These are phyloP conservation scores for Nannoperca obscura DNA, from an alignment of 2,797 vertebrate genomes.

Conservation along the genomic window DNA sequence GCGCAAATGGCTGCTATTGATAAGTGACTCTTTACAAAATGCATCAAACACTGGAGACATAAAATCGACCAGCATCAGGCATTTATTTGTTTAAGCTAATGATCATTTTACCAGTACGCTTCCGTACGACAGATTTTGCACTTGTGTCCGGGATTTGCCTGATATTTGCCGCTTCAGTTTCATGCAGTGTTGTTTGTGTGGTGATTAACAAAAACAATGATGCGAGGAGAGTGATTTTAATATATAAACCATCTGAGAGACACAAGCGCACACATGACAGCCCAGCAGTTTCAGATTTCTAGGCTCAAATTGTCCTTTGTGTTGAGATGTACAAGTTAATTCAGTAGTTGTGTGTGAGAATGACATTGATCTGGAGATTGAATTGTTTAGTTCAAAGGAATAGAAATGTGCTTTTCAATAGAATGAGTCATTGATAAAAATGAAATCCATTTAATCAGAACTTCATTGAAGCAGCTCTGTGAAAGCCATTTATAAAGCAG, in stretches of 20 bases:
- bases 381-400: constrained; percentile 49
- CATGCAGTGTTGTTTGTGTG: constrained; percentile 14
- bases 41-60: constrained; percentile 28
- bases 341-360: constrained; percentile 26
- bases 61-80: constrained; percentile 17
- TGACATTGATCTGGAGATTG: constrained; percentile 46
- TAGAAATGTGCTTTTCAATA: constrained; percentile 45
- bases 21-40: constrained; percentile 30
- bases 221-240: constrained; percentile 17
- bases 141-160: neutral
- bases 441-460: constrained; percentile 50
- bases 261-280: constrained; percentile 5
- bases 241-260: constrained; percentile 29
- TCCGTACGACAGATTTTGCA: constrained; percentile 3
- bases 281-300: constrained; percentile 1
- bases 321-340: constrained; percentile 25
- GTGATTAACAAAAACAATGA: constrained; percentile 5
- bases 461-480: constrained; percentile 45
- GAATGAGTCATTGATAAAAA: constrained; percentile 60
- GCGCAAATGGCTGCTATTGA: constrained; percentile 57
- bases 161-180: constrained; percentile 24
- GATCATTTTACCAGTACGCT: neutral
- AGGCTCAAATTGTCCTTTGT: constrained; percentile 26
- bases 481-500: constrained; percentile 47
- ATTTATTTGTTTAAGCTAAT: neutral